A percentile compares a stretch with the other conserved stretches of the same genome.
phyloP scores from a whole-genome alignment of 2,113 vertebrate genomes.

The Elaphurus davidianus region DNA sequence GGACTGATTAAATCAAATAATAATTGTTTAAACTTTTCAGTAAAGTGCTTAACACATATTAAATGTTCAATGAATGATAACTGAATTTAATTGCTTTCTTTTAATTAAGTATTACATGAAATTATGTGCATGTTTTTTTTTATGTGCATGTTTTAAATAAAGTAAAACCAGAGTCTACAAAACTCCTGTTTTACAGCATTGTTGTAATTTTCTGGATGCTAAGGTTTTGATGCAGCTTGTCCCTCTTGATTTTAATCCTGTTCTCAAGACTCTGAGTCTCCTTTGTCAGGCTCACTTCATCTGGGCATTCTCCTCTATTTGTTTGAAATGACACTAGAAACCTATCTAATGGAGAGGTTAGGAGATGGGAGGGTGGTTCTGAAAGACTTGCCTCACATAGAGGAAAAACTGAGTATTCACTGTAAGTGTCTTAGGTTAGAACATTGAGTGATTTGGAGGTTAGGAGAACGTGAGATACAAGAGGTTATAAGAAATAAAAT shows the following conservation, averaged over 20 bases:
- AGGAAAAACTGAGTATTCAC: background rate
- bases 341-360: background rate
- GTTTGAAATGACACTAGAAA: background rate
- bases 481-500: background rate
- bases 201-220: background rate
- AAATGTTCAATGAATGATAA: conserved; percentile 3
- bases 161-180: background rate
- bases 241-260: background rate
- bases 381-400: background rate
- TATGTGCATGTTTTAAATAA: background rate
- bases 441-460: background rate
- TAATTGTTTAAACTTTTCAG: background rate
- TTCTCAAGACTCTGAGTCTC: background rate
- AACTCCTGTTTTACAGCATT: background rate
- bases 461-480: background rate
- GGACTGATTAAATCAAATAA: background rate
- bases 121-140: background rate
- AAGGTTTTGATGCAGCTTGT: background rate
- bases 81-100: conserved; percentile 31
- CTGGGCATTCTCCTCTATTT: background rate
- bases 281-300: background rate
- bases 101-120: background rate
- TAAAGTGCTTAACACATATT: background rate
- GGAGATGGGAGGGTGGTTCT: background rate
- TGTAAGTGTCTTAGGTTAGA: background rate